These are phyloP conservation scores for Euplagia quadripunctaria DNA, from an alignment of 2,888 invertebrate genomes.

Conservation along the genomic window DNA sequence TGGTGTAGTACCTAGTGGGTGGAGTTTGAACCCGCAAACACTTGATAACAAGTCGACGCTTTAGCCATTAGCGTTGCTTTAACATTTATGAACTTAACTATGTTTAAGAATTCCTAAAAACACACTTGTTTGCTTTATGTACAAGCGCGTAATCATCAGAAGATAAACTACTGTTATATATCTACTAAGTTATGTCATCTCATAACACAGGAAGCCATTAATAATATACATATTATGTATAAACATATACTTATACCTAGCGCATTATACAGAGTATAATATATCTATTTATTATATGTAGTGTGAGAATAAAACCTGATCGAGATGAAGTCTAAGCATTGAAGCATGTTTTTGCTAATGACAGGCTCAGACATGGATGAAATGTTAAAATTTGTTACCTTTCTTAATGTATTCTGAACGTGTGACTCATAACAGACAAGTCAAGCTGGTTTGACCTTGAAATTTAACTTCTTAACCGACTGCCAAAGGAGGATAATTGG, in stretches of 20 bases:
- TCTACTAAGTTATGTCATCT: background rate
- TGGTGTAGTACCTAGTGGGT: too few species aligned
- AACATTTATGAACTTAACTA: too few species aligned
- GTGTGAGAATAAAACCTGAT: background rate
- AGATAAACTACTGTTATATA: background rate
- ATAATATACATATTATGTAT: background rate
- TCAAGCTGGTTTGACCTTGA: background rate
- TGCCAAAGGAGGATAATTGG: background rate
- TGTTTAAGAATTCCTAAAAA: background rate
- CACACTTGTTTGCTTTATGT: background rate
- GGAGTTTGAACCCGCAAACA: too few species aligned
- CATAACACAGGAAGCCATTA: background rate
- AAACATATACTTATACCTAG: background rate
- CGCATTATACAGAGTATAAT: background rate
- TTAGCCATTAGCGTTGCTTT: too few species aligned
- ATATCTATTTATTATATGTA: background rate
- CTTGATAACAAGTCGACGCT: too few species aligned
- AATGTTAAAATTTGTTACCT: background rate
- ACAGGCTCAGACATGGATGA: background rate
- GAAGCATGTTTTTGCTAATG: background rate
- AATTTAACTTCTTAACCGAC: background rate
- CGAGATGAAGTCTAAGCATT: background rate
- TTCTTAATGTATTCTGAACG: background rate
- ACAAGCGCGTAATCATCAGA: background rate
- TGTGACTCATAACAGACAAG: background rate